These are phyloP conservation scores for Venustoraphidia nigricollis DNA, from an alignment of 2,888 invertebrate genomes.

Conservation along the genomic window DNA sequence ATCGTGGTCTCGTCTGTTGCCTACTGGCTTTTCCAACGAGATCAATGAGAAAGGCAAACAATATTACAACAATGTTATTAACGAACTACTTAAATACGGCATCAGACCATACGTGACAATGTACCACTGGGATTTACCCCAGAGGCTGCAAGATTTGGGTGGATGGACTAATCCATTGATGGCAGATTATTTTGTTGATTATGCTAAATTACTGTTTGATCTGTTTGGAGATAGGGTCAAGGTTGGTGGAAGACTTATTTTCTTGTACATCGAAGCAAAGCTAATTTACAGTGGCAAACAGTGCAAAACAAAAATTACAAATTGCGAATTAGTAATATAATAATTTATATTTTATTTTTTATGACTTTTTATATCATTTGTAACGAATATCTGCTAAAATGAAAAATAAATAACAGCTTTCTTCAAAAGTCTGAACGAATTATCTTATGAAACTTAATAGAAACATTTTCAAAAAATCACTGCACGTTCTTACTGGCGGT, in stretches of 20 bases:
- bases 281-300: no score
- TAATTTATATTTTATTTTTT: no score
- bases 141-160: constrained; percentile 38
- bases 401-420: no score
- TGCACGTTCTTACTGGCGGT: no score
- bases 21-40: constrained; percentile 36
- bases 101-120: constrained; percentile 46
- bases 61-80: constrained; percentile 45
- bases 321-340: no score
- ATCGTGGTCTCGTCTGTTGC: constrained; percentile 53
- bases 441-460: no score
- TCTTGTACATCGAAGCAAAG: no score
- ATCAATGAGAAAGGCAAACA: constrained; percentile 42
- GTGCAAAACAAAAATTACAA: no score
- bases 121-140: constrained; percentile 53
- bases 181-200: constrained; percentile 42
- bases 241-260: constrained; percentile 1
- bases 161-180: constrained; percentile 48
- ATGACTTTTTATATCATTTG: no score
- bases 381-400: no score
- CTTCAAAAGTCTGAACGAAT: no score
- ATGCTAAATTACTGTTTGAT: constrained; percentile 36
- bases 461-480: no score
- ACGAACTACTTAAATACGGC: constrained; percentile 33
- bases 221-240: constrained; percentile 33